Conservation (phyloP, 2,888 invertebrate genomes). For the Troides helena region DNA sequence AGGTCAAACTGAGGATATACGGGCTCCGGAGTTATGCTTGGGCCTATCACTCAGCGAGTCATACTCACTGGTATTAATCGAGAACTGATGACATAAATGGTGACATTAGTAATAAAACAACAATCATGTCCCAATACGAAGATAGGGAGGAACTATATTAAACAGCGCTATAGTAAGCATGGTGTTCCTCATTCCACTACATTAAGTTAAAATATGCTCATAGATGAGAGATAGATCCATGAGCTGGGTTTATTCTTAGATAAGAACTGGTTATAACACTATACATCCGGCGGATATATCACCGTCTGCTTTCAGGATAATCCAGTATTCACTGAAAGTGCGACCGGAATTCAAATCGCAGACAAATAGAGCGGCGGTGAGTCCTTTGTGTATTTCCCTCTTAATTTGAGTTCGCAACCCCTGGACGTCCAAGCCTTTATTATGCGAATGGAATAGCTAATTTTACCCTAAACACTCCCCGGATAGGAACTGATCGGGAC, state of each 20-base stretch:
- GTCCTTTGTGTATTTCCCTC: constrained; percentile 17
- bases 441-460: constrained; percentile 4
- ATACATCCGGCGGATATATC: not conserved
- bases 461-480: not conserved
- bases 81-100: not conserved
- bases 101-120: not conserved
- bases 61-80: too few species aligned
- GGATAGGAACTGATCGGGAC: not conserved
- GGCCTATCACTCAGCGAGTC: too few species aligned
- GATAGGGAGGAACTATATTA: not conserved
- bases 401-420: constrained; percentile 13
- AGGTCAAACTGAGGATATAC: too few species aligned
- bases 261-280: not conserved
- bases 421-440: not conserved
- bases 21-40: too few species aligned
- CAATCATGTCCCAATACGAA: not conserved
- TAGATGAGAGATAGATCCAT: too few species aligned
- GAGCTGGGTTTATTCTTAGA: not conserved
- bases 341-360: constrained; percentile 13
- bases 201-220: too few species aligned
- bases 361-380: constrained; percentile 5
- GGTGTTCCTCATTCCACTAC: too few species aligned
- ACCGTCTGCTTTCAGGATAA: constrained; percentile 1
- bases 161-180: not conserved
- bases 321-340: not conserved